Evolutionary conservation across 2,888 invertebrate genomes (phyloP).

Genomic region (Drosophila glabriapex): DNA sequence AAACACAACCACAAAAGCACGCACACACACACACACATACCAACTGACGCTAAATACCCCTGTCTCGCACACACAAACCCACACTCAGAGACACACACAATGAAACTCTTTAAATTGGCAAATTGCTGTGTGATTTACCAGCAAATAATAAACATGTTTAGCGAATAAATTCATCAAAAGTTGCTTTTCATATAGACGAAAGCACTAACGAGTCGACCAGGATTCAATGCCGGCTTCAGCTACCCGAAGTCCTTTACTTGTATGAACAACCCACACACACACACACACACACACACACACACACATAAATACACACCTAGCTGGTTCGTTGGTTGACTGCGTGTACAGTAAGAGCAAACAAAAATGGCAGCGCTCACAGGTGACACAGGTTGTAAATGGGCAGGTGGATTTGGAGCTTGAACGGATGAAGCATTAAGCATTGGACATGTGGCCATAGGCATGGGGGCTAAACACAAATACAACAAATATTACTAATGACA

Average conservation of each 20-base stretch:
- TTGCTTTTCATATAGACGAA: conserved; percentile 70
- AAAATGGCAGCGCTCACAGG: conserved; percentile 52
- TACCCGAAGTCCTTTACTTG: conserved; percentile 22
- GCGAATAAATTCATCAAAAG: conserved; percentile 81
- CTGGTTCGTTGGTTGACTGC: conserved; percentile 38
- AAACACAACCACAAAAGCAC: conserved; percentile 32
- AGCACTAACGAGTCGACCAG: conserved; percentile 66
- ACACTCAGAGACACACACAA: conserved; percentile 15
- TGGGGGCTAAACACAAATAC: conserved; percentile 17
- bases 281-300: neutral
- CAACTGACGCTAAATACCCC: conserved; percentile 46
- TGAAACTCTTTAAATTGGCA: conserved; percentile 75
- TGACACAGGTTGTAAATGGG: conserved; percentile 40
- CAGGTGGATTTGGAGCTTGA: conserved; percentile 19
- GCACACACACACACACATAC: conserved; percentile 11
- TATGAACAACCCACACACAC: conserved; percentile 15
- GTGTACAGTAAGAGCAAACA: conserved; percentile 51
- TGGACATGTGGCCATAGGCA: conserved; percentile 19
- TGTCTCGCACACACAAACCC: conserved; percentile 11
- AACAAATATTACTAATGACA: conserved; percentile 57
- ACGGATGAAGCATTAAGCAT: neutral
- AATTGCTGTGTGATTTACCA: conserved; percentile 81
- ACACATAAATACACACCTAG: neutral
- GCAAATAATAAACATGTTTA: conserved; percentile 83
- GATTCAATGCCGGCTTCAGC: conserved; percentile 32